Evolutionary conservation across 1,140 invertebrate genomes (phyloP).

Genomic region (Bathynomus jamesi): DNA sequence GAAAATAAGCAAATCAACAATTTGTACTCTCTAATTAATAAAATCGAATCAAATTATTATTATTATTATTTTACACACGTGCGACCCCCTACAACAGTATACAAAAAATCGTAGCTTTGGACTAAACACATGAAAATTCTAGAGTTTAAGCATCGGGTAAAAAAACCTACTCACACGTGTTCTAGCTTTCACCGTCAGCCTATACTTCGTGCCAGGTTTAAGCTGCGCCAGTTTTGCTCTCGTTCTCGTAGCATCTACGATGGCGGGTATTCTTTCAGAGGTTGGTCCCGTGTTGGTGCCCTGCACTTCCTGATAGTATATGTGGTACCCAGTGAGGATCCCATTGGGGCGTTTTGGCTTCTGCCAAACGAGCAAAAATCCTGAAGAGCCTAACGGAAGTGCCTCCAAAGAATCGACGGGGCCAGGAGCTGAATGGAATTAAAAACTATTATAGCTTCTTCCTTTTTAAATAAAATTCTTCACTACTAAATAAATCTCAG

Average conservation of each 20-base stretch:
- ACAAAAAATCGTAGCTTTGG: too few species aligned
- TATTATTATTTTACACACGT: too few species aligned
- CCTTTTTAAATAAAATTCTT: slow-evolving; percentile 18
- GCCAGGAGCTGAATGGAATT: slow-evolving; percentile 58
- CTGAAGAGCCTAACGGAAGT: slow-evolving; percentile 76
- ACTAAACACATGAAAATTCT: too few species aligned
- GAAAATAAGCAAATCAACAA: too few species aligned
- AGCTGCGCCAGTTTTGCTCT: slow-evolving; percentile 76
- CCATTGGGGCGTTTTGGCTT: slow-evolving; percentile 90
- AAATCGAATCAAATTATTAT: too few species aligned
- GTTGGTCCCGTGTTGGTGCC: slow-evolving; percentile 56
- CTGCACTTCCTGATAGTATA: slow-evolving; percentile 77
- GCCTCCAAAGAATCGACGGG: slow-evolving; percentile 76
- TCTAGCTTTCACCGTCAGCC: slow-evolving; percentile 68
- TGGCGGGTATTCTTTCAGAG: slow-evolving; percentile 63
- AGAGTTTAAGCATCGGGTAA: too few species aligned
- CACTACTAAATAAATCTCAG: slow-evolving; percentile 6
- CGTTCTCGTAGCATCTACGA: slow-evolving; percentile 59
- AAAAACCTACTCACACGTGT: slow-evolving; percentile 52
- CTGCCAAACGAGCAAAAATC: slow-evolving; percentile 82
- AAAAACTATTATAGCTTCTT: slow-evolving; percentile 11
- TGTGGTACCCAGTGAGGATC: slow-evolving; percentile 80
- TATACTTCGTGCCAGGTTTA: slow-evolving; percentile 76
- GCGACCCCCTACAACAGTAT: too few species aligned
- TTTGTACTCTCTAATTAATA: too few species aligned